Base-by-base conservation (phyloP, 2,888 invertebrate genomes). In the Silvanus unidentatus region DNA sequence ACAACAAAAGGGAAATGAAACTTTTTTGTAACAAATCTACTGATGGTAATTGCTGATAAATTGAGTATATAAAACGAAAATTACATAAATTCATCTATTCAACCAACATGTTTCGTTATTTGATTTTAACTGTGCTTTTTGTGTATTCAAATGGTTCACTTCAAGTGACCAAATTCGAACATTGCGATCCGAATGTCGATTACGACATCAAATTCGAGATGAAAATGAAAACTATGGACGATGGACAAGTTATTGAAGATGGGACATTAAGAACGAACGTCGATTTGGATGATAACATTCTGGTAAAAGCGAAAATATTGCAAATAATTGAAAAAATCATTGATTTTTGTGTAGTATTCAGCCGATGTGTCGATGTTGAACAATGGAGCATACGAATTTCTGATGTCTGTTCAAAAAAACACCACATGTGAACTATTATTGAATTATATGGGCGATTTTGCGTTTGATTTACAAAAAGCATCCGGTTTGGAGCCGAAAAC, bases 361-460 rank as follows among this genome's bases (percentile, higher is more conserved):
- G 39, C 49, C 13, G 53, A 53, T 16, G 50, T 54, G 29, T 57
- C 40, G 36, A 15, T 36, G 5, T 44, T 45, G 10, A 55, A 55
- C 37, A 49, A 54, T n/a, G 53, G 46, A 1, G 39, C 54, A 47
- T 56, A 54, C 45, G 50, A 54, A 28, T 43, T 43, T 22, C 9
- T 61, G 1, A 29, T 54, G 5, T 52, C 3, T 22, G 4, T 22
- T 3, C 3, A 22, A 22, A 22, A 22, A 22, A 22, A 8, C 22
- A 8, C 4, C 8, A 22, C 22, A 22, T 62, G 62, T 28, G 40
- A 49, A 13, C 42, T 51, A 10, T 35, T 51, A 8, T 38, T 52
- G 16, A 50, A 48, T 27, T 54, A 54, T 42, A 44, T 56, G 42
- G 55, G 57, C n/a, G 56, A 59, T 5, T 56, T 62, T 40, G 52